phyloP scores from a whole-genome alignment of 2,113 vertebrate species.

The Zosterops borbonicus region DNA sequence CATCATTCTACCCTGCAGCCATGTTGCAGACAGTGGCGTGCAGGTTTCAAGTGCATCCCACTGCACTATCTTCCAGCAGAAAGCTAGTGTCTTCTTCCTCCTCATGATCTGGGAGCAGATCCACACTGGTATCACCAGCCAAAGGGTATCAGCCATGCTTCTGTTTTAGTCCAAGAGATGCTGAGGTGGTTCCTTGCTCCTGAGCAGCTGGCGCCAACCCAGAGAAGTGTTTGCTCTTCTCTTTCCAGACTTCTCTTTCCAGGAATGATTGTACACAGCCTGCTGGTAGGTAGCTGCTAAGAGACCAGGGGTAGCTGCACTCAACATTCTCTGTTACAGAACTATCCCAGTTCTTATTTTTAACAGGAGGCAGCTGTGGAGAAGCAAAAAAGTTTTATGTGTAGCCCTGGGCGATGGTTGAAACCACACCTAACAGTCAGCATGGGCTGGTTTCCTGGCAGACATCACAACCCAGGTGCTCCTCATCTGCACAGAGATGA shows the following conservation, averaged over 20 bases:
- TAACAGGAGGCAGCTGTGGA: not conserved
- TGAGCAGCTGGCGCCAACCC: not conserved
- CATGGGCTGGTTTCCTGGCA: not conserved
- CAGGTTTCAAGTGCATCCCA: not conserved
- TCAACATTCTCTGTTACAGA: not conserved
- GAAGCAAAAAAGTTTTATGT: not conserved
- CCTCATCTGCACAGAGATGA: not conserved
- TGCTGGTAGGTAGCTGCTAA: not conserved
- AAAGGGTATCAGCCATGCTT: not conserved
- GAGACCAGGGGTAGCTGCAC: not conserved
- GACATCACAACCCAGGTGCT: not conserved
- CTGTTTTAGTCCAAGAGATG: not conserved
- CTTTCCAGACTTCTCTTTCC: not conserved
- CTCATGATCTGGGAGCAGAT: not conserved
- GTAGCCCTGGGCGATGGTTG: not conserved
- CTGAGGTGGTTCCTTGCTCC: not conserved
- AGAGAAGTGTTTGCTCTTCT: not conserved
- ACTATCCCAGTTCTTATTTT: not conserved
- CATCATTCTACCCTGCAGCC: not conserved
- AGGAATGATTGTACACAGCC: not conserved
- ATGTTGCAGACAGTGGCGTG: not conserved
- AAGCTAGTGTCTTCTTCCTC: not conserved
- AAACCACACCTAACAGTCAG: not conserved
- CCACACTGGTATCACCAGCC: not conserved
- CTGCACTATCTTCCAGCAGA: not conserved